Evolutionary conservation across 2,888 invertebrate species (phyloP).

Genomic region (Acanthosepion lycidas): DNA sequence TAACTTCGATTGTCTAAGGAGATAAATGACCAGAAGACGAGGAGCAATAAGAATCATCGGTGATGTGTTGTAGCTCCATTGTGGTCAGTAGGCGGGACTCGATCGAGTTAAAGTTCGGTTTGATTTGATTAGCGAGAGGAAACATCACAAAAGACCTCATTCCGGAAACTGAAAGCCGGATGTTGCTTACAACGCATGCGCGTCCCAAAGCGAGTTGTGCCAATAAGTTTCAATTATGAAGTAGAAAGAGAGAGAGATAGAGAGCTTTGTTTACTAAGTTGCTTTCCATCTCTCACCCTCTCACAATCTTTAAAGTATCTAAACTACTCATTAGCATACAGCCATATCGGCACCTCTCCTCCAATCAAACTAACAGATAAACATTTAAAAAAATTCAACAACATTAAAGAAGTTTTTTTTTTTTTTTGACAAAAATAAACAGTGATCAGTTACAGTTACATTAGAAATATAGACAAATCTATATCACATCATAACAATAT

Average conservation of each 20-base stretch:
- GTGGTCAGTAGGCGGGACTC: constrained; percentile 9
- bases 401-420: no score
- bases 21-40: neutral
- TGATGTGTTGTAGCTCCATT: neutral
- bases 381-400: no score
- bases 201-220: neutral
- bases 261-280: no score
- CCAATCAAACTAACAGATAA: no score
- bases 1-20: neutral
- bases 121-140: neutral
- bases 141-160: neutral
- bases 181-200: neutral
- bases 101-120: constrained; percentile 3
- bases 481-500: no score
- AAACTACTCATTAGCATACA: no score
- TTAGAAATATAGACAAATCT: no score
- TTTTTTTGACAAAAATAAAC: no score
- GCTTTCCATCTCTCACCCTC: neutral
- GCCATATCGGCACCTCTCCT: no score
- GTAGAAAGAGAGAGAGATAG: no score
- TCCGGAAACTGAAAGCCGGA: neutral
- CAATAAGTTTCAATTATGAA: neutral
- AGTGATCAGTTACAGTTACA: no score
- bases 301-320: neutral
- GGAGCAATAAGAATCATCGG: neutral